Evolutionary conservation across 2,888 invertebrate species (phyloP).

Genomic region (Agonopterix heracliana): DNA sequence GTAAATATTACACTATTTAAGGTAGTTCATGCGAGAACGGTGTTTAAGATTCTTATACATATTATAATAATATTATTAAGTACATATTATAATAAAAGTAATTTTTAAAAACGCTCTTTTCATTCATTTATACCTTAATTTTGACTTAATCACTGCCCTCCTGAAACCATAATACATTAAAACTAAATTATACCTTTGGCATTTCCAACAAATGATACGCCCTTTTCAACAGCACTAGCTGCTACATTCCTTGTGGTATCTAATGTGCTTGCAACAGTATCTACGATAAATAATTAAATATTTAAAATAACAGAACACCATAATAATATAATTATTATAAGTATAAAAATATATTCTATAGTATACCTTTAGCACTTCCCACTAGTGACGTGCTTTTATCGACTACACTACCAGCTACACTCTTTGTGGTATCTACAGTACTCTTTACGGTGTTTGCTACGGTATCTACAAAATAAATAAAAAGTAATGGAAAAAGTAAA

Average conservation of each 20-base stretch:
- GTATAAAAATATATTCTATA: too few species aligned
- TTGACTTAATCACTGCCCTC: too few species aligned
- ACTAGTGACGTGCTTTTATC: constrained; percentile 33
- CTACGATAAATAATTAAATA: constrained; percentile 29
- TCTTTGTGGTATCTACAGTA: constrained; percentile 42
- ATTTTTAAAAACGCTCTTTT: too few species aligned
- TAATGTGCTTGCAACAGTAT: constrained; percentile 41
- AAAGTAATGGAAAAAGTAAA: neutral
- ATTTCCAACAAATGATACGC: constrained; percentile 29
- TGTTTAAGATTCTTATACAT: too few species aligned
- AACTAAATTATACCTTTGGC: constrained; percentile 28
- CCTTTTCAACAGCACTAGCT: constrained; percentile 38
- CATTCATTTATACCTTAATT: too few species aligned
- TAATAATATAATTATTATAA: too few species aligned
- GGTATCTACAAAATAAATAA: constrained; percentile 22
- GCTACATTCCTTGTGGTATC: constrained; percentile 45
- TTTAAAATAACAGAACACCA: neutral
- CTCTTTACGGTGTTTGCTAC: constrained; percentile 30
- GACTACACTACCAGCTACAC: constrained; percentile 34
- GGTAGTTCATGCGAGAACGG: too few species aligned
- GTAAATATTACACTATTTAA: too few species aligned
- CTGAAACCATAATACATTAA: too few species aligned
- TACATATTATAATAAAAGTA: too few species aligned
- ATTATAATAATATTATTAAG: too few species aligned
- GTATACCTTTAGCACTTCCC: constrained; percentile 32